Percentiles rank a stretch among this genome's conserved stretches.
Evolutionary conservation across 2,888 invertebrate genomes (phyloP).

Genomic region (Odontomyia ornata): DNA sequence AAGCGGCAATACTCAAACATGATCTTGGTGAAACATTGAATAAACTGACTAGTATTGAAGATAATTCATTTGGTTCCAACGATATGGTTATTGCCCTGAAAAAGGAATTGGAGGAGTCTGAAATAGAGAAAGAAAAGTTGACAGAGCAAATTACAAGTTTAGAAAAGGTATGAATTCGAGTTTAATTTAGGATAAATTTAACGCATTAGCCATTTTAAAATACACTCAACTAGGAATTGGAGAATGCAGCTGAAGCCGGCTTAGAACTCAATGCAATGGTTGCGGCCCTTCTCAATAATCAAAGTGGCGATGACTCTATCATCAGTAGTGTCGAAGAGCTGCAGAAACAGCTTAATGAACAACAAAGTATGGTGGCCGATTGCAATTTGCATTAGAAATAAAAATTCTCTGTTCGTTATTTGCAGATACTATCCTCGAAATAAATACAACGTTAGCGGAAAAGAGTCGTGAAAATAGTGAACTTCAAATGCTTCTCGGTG

Average conservation of each 20-base stretch:
- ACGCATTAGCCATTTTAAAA: too few relatives aligned
- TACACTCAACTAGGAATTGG: constrained; percentile 68
- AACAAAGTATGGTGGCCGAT: constrained; percentile 65
- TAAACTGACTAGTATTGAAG: constrained; percentile 72
- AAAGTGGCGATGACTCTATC: constrained; percentile 72
- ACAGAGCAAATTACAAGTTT: constrained; percentile 75
- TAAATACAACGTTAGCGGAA: constrained; percentile 66
- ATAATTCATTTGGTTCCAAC: constrained; percentile 76
- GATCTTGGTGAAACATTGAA: constrained; percentile 69
- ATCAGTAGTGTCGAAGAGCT: constrained; percentile 73
- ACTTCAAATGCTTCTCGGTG: constrained; percentile 62
- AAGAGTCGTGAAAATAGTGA: constrained; percentile 69
- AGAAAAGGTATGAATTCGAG: constrained; percentile 67
- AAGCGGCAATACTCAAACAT: constrained; percentile 73
- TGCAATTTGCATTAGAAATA: not conserved
- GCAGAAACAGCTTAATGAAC: constrained; percentile 72
- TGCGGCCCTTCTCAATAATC: constrained; percentile 73
- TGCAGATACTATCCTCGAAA: constrained; percentile 64
- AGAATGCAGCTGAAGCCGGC: constrained; percentile 82
- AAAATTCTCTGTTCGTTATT: too few relatives aligned
- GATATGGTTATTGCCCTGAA: constrained; percentile 76
- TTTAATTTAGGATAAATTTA: too few relatives aligned
- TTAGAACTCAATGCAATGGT: constrained; percentile 77
- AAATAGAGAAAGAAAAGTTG: constrained; percentile 65
- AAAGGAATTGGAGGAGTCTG: constrained; percentile 69